Evolutionary conservation across 2,888 invertebrate species (phyloP).

Genomic region (Xylophagus ater): DNA sequence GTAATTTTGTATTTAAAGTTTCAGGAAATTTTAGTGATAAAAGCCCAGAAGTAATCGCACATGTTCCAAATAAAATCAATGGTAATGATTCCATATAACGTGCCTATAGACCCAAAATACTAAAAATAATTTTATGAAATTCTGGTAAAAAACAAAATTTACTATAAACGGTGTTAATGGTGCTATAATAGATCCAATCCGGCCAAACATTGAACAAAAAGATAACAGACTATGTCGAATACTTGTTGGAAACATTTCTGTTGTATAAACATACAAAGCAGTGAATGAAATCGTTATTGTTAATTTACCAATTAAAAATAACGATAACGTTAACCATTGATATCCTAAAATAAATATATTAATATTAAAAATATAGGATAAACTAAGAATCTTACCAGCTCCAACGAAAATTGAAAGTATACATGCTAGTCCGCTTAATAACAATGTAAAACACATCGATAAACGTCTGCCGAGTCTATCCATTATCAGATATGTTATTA

Average conservation of each 20-base stretch:
- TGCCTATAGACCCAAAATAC: background rate
- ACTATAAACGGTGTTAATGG: conserved; percentile 55
- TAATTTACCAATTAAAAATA: conserved; percentile 52
- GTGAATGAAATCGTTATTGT: conserved; percentile 55
- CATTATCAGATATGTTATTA: conserved; percentile 50
- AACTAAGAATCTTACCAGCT: conserved; percentile 1
- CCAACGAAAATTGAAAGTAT: conserved; percentile 16
- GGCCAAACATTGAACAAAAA: conserved; percentile 56
- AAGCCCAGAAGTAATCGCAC: conserved; percentile 45
- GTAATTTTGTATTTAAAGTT: conserved; percentile 48
- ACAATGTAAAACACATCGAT: conserved; percentile 49
- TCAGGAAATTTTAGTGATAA: conserved; percentile 52
- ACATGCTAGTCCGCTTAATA: conserved; percentile 45
- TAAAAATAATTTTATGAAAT: background rate
- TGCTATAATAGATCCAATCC: conserved; percentile 56
- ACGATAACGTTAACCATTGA: conserved; percentile 17
- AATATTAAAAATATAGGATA: background rate
- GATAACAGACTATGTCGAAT: conserved; percentile 54
- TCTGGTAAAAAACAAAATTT: conserved; percentile 2
- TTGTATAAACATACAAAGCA: conserved; percentile 54
- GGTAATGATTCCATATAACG: conserved; percentile 28
- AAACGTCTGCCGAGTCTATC: conserved; percentile 55
- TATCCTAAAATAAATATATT: too few species aligned
- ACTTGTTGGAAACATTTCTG: conserved; percentile 61
- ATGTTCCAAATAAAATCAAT: conserved; percentile 47